Conservation (phyloP, 1,140 invertebrate species). For the Drosophila malerkotliana region DNA sequence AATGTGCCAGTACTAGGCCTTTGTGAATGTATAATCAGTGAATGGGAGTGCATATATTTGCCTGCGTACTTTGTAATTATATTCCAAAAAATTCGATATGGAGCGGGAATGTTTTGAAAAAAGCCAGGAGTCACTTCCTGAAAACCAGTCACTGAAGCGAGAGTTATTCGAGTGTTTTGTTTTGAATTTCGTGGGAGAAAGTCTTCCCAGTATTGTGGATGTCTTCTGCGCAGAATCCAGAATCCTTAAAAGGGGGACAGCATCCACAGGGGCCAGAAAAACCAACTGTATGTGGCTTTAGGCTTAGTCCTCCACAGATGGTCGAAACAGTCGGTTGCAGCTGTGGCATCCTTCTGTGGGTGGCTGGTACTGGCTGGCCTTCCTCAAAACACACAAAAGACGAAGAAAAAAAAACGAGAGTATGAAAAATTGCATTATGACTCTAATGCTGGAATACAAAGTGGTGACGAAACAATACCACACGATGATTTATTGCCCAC, state of each 20-base stretch:
- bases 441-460: conserved; percentile 10
- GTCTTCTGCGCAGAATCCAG: conserved; percentile 31
- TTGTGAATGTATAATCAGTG: conserved; percentile 36
- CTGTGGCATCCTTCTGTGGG: not conserved
- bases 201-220: conserved; percentile 43
- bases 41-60: not conserved
- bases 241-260: conserved; percentile 47
- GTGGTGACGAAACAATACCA: conserved; percentile 9
- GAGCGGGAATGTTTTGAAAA: conserved; percentile 8
- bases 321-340: conserved; percentile 12
- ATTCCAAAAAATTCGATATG: conserved; percentile 32
- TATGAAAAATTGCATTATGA: conserved; percentile 16
- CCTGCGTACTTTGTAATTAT: conserved; percentile 24
- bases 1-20: conserved; percentile 16
- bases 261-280: conserved; percentile 48
- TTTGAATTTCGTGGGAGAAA: conserved; percentile 18
- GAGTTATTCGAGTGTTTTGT: conserved; percentile 19
- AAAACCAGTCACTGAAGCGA: conserved; percentile 5
- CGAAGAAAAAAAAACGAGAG: conserved; percentile 2
- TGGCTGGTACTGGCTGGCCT: not conserved
- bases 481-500: conserved; percentile 12
- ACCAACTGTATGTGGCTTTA: not conserved
- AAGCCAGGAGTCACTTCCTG: conserved; percentile 11
- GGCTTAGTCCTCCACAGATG: conserved; percentile 47
- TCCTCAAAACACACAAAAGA: not conserved